A percentile compares a stretch with the other conserved stretches of the same genome.
These are phyloP conservation scores for Odocoileus virginianus DNA, from an alignment of 2,113 vertebrate species.

Conservation along the genomic window DNA sequence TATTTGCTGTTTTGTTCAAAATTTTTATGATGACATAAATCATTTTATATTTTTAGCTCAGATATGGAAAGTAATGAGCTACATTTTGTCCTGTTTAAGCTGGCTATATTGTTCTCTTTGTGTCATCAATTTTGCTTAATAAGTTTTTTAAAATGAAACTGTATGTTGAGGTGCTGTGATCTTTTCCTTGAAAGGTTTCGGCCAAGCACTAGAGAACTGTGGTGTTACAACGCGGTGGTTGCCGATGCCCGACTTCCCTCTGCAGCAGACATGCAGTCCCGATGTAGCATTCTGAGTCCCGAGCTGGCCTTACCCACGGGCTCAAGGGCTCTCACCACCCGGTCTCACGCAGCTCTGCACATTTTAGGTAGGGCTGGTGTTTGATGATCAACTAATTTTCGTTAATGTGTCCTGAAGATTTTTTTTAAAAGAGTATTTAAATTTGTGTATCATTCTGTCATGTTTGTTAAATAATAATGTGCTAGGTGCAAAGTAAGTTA, in stretches of 20 bases:
- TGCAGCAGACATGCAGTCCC: constrained; percentile 90
- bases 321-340: constrained; percentile 93
- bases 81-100: neutral
- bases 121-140: neutral
- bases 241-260: constrained; percentile 95
- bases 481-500: neutral
- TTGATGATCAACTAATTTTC: neutral
- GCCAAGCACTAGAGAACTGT: constrained; percentile 90
- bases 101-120: neutral
- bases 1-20: neutral
- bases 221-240: constrained; percentile 98
- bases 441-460: neutral
- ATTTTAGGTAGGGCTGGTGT: constrained; percentile 84
- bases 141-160: neutral
- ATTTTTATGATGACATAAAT: neutral
- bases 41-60: neutral
- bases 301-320: constrained; percentile 95
- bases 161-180: neutral
- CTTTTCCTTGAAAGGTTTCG: constrained; percentile 85
- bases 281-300: constrained; percentile 95
- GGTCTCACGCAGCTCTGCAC: constrained; percentile 97
- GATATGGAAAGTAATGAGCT: neutral
- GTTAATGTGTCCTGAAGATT: neutral
- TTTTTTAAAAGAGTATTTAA: neutral
- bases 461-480: neutral